phyloP scores from a whole-genome alignment of 2,113 vertebrate species.

The Pitta sordida region DNA sequence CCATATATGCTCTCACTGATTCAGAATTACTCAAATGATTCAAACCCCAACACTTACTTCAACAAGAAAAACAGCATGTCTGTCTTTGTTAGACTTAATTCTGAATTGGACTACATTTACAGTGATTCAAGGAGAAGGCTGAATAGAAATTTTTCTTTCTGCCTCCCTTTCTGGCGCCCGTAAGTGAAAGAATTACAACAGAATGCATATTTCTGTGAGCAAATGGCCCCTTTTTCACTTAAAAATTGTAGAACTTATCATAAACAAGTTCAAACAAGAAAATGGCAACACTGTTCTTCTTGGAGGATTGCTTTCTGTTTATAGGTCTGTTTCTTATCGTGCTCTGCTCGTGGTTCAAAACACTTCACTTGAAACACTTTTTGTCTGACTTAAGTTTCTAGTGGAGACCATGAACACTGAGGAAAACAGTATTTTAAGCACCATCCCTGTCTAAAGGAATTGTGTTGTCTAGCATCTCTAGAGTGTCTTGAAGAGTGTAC shows the following conservation, averaged over 20 bases:
- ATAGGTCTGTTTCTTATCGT: not conserved
- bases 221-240: not conserved
- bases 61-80: not conserved
- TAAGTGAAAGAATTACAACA: not conserved
- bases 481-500: slow-evolving; percentile 31
- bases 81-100: not conserved
- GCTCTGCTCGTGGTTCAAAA: not conserved
- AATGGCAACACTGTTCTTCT: not conserved
- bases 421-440: not conserved
- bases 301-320: not conserved
- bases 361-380: not conserved
- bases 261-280: not conserved
- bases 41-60: not conserved
- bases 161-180: accelerated
- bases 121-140: not conserved
- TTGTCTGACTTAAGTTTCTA: not conserved
- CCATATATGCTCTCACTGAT: not conserved
- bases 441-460: not conserved
- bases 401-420: not conserved
- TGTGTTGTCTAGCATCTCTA: not conserved
- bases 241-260: not conserved
- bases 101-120: not conserved
- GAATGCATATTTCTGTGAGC: not conserved
- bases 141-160: not conserved
- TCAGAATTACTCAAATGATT: not conserved